Conservation (phyloP, 2,888 invertebrate genomes). For the Epistrophe grossulariae region DNA sequence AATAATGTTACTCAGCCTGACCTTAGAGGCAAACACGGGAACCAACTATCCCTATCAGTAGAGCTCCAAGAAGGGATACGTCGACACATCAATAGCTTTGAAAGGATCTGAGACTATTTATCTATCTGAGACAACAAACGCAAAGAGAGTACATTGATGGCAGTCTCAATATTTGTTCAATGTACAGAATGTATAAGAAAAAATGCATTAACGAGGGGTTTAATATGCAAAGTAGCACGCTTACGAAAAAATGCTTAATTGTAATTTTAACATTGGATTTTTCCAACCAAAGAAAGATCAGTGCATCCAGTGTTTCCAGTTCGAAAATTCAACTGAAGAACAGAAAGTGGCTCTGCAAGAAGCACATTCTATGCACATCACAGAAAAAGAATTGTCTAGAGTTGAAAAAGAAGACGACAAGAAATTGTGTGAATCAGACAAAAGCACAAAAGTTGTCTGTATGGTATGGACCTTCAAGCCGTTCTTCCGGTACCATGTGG, state of each 20-base stretch:
- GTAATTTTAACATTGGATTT: constrained; percentile 15
- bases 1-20: constrained; percentile 26
- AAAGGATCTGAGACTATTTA: constrained; percentile 8
- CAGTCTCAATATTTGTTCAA: constrained; percentile 17
- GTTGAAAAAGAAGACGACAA: not conserved
- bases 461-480: constrained; percentile 37
- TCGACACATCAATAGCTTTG: constrained; percentile 26
- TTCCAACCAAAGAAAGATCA: constrained; percentile 18
- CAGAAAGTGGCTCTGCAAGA: constrained; percentile 15
- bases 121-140: constrained; percentile 10
- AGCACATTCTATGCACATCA: not conserved
- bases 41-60: constrained; percentile 24
- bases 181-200: not conserved
- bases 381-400: not conserved
- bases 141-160: constrained; percentile 39
- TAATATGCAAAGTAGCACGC: not conserved
- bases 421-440: not conserved
- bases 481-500: constrained; percentile 22
- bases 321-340: constrained; percentile 24
- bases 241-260: not conserved
- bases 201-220: not conserved
- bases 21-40: constrained; percentile 31
- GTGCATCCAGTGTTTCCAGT: constrained; percentile 35
- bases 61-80: constrained; percentile 25
- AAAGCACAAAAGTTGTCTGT: constrained; percentile 17